Conservation (phyloP, 2,888 invertebrate species). For the Tryphoninae sp. region DNA sequence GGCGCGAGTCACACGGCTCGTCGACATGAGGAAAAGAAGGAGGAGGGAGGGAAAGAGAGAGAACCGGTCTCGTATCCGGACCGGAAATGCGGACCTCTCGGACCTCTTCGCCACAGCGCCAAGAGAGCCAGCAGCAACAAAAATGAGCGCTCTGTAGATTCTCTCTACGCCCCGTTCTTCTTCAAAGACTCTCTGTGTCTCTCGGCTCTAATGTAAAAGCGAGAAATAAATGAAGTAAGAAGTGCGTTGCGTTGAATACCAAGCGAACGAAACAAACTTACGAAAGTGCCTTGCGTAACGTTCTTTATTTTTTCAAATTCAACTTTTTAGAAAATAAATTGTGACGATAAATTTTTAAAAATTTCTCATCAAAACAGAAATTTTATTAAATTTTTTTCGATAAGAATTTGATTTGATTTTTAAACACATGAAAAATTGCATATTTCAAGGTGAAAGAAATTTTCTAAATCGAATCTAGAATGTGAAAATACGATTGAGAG, state of each 20-base stretch:
- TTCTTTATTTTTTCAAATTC: not conserved
- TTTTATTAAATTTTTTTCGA: not conserved
- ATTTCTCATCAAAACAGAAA: no score
- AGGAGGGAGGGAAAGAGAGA: slow-evolving; percentile 55
- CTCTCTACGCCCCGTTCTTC: slow-evolving; percentile 32
- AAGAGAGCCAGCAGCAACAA: slow-evolving; percentile 33
- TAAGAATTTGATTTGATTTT: not conserved
- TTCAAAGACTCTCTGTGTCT: slow-evolving; percentile 36
- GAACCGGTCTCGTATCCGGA: slow-evolving; percentile 80
- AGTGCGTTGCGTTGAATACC: slow-evolving; percentile 5
- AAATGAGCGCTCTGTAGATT: slow-evolving; percentile 9
- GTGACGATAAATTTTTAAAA: no score
- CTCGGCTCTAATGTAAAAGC: not conserved
- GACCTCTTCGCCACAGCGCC: slow-evolving; percentile 68
- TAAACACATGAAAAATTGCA: not conserved
- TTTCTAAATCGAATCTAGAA: not conserved
- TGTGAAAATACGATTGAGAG: not conserved
- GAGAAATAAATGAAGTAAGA: not conserved
- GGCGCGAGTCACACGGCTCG: slow-evolving; percentile 42
- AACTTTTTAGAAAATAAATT: no score
- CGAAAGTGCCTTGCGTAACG: not conserved
- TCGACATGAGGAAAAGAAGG: slow-evolving; percentile 41
- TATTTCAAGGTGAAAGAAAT: not conserved
- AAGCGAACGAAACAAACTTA: not conserved
- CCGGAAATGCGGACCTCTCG: slow-evolving; percentile 80